Percentiles rank a stretch among this genome's conserved stretches.
Evolutionary conservation across 2,113 vertebrate species (phyloP).

Genomic region (Trichomycterus rosablanca): DNA sequence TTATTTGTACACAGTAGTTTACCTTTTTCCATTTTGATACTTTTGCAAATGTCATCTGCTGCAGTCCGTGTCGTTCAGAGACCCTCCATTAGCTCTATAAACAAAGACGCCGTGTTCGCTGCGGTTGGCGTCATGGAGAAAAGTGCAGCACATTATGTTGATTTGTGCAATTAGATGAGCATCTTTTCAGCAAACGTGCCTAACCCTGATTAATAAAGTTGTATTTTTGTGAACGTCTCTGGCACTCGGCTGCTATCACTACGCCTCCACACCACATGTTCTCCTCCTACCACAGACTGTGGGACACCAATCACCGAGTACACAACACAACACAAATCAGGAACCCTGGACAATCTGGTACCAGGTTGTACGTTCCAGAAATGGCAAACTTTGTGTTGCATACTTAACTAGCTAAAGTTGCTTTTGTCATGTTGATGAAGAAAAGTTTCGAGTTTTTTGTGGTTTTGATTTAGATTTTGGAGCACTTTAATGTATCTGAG

Average conservation of each 20-base stretch:
- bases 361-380: too few relatives aligned
- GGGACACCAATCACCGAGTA: neutral
- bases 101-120: constrained; percentile 2
- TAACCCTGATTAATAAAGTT: constrained; percentile 27
- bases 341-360: too few relatives aligned
- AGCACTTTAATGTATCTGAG: too few relatives aligned
- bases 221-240: constrained; percentile 34
- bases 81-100: constrained; percentile 10
- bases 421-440: too few relatives aligned
- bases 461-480: too few relatives aligned
- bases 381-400: too few relatives aligned
- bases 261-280: constrained; percentile 47
- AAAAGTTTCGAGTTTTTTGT: too few relatives aligned
- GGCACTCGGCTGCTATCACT: constrained; percentile 25
- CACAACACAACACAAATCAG: neutral
- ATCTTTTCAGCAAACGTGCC: constrained; percentile 6
- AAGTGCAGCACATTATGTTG: constrained; percentile 13
- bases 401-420: too few relatives aligned
- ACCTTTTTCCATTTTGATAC: neutral
- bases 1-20: too few relatives aligned
- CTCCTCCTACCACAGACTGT: constrained; percentile 25
- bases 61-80: neutral
- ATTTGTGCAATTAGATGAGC: constrained; percentile 17
- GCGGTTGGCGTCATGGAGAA: too few relatives aligned
- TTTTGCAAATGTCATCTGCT: neutral